Conservation (phyloP, 2,888 invertebrate genomes). For the Bombylius major region DNA sequence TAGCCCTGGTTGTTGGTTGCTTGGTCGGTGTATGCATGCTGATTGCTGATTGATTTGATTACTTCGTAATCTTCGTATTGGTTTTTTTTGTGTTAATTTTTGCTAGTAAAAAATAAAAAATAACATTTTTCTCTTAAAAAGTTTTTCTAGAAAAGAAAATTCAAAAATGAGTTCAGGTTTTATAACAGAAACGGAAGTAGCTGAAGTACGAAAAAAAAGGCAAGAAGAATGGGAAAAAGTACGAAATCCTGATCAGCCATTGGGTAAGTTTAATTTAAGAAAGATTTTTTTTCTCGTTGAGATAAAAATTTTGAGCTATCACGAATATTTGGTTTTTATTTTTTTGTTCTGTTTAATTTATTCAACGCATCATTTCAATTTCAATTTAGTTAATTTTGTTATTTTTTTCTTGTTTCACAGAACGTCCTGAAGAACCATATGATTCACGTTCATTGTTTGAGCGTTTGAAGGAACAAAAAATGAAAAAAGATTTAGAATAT, state of each 20-base stretch:
- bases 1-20: too few species aligned
- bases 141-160: too few species aligned
- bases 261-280: slow-evolving; percentile 49
- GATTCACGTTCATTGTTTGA: slow-evolving; percentile 85
- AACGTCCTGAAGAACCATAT: slow-evolving; percentile 74
- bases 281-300: slow-evolving; percentile 8
- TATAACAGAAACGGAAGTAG: slow-evolving; percentile 74
- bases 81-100: too few species aligned
- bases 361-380: background rate
- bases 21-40: too few species aligned
- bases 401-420: slow-evolving; percentile 37
- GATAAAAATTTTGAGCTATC: too few species aligned
- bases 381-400: background rate
- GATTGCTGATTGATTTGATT: too few species aligned
- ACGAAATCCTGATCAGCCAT: slow-evolving; percentile 76
- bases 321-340: too few species aligned
- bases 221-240: slow-evolving; percentile 98
- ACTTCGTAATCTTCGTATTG: too few species aligned
- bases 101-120: too few species aligned
- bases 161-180: slow-evolving; percentile 77
- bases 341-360: too few species aligned
- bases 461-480: slow-evolving; percentile 81
- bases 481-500: slow-evolving; percentile 83
- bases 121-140: too few species aligned
- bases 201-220: slow-evolving; percentile 62